A percentile compares a stretch with the other conserved stretches of the same genome.
phyloP scores from a whole-genome alignment of 2,113 vertebrate genomes.

The Pedionomus torquatus region DNA sequence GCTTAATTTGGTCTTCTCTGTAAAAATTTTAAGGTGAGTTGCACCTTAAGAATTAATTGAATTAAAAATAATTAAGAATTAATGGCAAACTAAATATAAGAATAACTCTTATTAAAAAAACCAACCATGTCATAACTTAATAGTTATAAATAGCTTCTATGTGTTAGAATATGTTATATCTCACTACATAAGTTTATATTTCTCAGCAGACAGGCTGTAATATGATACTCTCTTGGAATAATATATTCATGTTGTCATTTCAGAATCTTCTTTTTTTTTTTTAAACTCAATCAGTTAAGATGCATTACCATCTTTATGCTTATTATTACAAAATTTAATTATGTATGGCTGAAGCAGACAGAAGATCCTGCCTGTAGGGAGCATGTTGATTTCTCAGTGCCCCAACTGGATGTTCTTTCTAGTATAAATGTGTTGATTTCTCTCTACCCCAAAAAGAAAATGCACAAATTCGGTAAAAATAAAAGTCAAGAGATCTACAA shows the following conservation, averaged over 20 bases:
- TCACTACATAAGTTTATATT: not conserved
- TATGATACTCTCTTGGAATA: not conserved
- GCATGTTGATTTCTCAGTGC: not conserved
- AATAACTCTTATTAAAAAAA: not conserved
- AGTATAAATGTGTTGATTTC: not conserved
- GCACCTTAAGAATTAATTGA: too few species aligned
- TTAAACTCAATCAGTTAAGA: not conserved
- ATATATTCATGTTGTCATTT: not conserved
- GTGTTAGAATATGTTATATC: not conserved
- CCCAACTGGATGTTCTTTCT: not conserved
- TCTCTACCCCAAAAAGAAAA: not conserved
- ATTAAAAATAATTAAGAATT: too few species aligned
- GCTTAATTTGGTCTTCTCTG: not conserved
- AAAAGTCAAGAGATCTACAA: not conserved
- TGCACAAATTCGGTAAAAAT: not conserved
- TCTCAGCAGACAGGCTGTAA: not conserved
- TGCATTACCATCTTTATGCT: not conserved
- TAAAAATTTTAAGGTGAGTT: not conserved
- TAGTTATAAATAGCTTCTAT: not conserved
- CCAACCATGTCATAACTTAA: not conserved
- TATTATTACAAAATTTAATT: not conserved
- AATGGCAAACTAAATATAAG: not conserved
- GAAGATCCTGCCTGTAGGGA: not conserved
- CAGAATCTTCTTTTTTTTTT: not conserved
- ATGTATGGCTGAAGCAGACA: not conserved